Conservation (phyloP, 2,888 invertebrate genomes). For the Thalpophila matura region DNA sequence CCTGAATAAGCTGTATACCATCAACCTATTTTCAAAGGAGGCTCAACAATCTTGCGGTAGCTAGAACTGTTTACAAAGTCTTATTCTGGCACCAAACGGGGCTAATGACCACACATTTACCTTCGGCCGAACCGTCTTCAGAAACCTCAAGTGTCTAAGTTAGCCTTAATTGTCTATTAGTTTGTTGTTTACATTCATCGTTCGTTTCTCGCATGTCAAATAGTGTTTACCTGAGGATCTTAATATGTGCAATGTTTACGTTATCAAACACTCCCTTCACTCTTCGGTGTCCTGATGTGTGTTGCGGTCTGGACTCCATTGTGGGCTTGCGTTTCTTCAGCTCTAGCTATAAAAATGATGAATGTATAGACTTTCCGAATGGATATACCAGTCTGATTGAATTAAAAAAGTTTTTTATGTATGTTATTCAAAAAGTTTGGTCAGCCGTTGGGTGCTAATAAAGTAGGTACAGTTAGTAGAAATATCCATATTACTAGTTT, state of each 20-base stretch:
- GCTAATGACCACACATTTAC: conserved; percentile 59
- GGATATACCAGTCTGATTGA: no score
- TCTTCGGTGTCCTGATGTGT: not conserved
- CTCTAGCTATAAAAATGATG: not conserved
- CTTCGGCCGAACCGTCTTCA: conserved; percentile 50
- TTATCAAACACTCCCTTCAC: conserved; percentile 11
- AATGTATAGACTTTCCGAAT: not conserved
- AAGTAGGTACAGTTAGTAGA: no score
- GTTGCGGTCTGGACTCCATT: not conserved
- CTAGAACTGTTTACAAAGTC: conserved; percentile 59
- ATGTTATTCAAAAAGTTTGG: no score
- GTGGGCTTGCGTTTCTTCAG: not conserved
- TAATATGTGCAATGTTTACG: conserved; percentile 39
- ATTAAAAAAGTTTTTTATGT: no score
- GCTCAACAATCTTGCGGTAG: conserved; percentile 47
- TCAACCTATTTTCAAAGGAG: conserved; percentile 52
- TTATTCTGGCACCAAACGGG: conserved; percentile 56
- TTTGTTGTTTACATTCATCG: conserved; percentile 50
- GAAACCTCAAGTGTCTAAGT: conserved; percentile 51
- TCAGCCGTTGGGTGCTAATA: no score
- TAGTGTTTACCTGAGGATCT: conserved; percentile 38
- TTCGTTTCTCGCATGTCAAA: conserved; percentile 49
- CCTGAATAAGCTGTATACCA: conserved; percentile 39
- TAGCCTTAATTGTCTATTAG: conserved; percentile 53
- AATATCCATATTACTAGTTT: no score